phyloP scores from a whole-genome alignment of 2,888 invertebrate genomes.

The Deilephila porcellus region DNA sequence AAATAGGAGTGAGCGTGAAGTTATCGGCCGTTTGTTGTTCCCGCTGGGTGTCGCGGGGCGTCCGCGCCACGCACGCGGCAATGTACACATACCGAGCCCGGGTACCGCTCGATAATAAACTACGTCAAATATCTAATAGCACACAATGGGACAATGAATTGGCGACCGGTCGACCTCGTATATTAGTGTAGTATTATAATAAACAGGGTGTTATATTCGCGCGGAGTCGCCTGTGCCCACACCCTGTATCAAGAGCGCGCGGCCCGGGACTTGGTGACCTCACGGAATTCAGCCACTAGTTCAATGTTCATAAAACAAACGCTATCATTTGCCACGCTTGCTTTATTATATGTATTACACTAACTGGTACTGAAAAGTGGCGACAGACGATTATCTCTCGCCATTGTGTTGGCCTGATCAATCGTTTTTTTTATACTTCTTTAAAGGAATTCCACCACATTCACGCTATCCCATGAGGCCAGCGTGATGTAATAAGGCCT shows the following conservation, averaged over 20 bases:
- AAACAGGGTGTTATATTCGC: neutral
- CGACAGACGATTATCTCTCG: no score
- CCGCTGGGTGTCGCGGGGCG: neutral
- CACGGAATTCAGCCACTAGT: no score
- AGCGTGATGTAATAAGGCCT: no score
- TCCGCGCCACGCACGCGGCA: neutral
- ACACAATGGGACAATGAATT: neutral
- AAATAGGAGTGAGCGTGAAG: neutral
- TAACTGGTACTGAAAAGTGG: no score
- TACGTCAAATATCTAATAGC: neutral
- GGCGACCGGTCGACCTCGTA: neutral
- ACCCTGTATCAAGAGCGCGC: neutral
- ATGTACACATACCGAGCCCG: neutral
- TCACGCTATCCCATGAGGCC: no score
- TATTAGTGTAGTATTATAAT: slow-evolving; percentile 17
- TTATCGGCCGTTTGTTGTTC: slow-evolving; percentile 5
- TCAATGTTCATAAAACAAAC: no score
- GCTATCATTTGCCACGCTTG: no score
- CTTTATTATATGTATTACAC: no score
- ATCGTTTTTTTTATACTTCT: no score
- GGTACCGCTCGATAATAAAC: neutral
- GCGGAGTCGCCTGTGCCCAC: slow-evolving; percentile 1
- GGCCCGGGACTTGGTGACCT: neutral
- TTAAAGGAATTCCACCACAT: no score
- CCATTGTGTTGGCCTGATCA: no score